These are phyloP conservation scores for Microvelia longipes DNA, from an alignment of 1,140 invertebrate species.

Conservation along the genomic window DNA sequence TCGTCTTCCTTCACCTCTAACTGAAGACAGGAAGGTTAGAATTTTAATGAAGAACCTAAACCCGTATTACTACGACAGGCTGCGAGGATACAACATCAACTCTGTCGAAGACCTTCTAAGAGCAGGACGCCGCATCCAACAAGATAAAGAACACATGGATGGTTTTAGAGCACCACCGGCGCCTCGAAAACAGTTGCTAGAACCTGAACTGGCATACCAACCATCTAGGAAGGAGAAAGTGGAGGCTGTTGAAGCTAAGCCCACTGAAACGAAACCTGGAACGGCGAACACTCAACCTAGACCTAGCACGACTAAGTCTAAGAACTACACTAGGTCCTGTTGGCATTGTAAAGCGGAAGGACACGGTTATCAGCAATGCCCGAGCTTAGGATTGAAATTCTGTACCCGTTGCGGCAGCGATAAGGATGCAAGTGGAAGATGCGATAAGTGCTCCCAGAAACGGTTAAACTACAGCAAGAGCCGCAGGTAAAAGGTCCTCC, in stretches of 20 bases:
- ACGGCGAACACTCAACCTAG: not conserved
- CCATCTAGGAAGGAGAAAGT: not conserved
- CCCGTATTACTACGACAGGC: not conserved
- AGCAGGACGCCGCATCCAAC: not conserved
- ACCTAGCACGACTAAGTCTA: not conserved
- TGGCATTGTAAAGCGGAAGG: not conserved
- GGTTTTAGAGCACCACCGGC: not conserved
- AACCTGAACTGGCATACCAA: not conserved
- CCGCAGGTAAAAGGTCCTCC: not conserved
- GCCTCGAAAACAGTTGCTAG: not conserved
- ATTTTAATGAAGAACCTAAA: not conserved
- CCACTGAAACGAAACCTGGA: not conserved
- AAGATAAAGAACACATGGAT: not conserved
- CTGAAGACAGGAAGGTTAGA: not conserved
- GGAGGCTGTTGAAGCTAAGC: not conserved
- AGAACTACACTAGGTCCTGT: not conserved
- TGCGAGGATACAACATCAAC: not conserved
- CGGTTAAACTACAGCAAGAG: not conserved
- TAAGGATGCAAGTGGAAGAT: not conserved
- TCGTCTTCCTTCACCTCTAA: not conserved
- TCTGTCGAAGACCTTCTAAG: not conserved
- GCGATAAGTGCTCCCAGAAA: not conserved
- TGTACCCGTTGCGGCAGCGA: not conserved
- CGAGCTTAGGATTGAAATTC: not conserved
- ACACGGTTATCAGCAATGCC: not conserved